Percentiles rank a stretch among this genome's conserved stretches.
phyloP scores from a whole-genome alignment of 2,888 invertebrate species.

The Omphaloscelis lunosa region DNA sequence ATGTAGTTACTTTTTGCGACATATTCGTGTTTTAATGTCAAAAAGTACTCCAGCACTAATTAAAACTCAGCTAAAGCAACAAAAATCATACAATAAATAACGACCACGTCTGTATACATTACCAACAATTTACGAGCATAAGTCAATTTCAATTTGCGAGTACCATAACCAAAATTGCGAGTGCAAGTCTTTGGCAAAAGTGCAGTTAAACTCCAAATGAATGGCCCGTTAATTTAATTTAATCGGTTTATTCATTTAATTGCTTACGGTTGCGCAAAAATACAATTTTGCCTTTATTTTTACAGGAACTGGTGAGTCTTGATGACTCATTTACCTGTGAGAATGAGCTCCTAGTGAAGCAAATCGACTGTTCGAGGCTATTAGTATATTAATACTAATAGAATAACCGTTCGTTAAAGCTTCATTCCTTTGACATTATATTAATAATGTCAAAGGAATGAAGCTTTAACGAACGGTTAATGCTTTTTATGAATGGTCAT shows the following conservation, averaged over 20 bases:
- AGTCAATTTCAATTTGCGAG: conserved; percentile 63
- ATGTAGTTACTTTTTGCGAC: too few relatives aligned
- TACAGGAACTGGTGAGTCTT: conserved; percentile 53
- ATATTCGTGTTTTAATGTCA: too few relatives aligned
- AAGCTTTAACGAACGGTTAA: conserved; percentile 2
- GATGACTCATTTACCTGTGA: conserved; percentile 61
- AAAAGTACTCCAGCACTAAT: conserved; percentile 3
- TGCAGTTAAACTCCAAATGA: conserved; percentile 68
- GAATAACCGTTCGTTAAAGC: too few relatives aligned
- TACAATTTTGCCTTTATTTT: conserved; percentile 66
- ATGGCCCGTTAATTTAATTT: conserved; percentile 68
- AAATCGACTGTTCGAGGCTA: conserved; percentile 46
- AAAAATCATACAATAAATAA: conserved; percentile 13
- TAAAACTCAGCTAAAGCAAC: background rate
- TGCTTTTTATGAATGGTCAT: conserved; percentile 8
- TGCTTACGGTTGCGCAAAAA: conserved; percentile 58
- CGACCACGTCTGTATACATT: background rate
- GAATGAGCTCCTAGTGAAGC: conserved; percentile 46
- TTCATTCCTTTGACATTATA: too few relatives aligned
- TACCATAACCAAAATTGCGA: conserved; percentile 62
- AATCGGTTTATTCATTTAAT: conserved; percentile 70
- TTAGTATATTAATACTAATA: conserved; percentile 31
- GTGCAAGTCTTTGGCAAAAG: conserved; percentile 60
- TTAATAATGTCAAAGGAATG: conserved; percentile 38
- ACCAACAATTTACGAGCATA: conserved; percentile 55